Conservation (phyloP, 2,113 vertebrate genomes). For the Falcunculus frontatus region DNA sequence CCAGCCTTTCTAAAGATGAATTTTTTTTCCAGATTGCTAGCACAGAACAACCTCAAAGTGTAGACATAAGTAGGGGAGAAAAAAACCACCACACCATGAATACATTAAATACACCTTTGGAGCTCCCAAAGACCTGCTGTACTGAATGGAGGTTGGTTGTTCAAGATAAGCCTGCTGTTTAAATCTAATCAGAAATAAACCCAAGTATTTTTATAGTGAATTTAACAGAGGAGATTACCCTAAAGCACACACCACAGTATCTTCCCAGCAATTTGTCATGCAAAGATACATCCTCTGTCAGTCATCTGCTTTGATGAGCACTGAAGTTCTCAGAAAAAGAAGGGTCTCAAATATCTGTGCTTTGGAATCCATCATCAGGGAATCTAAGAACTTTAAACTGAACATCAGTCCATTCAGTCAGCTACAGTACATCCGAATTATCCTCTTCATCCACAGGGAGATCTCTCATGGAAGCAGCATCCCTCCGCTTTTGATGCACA, state of each 20-base stretch:
- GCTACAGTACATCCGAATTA: slow-evolving; percentile 77
- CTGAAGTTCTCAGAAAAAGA: slow-evolving; percentile 66
- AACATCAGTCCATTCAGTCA: slow-evolving; percentile 77
- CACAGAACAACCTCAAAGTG: neutral
- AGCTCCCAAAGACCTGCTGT: slow-evolving; percentile 26
- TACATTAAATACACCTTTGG: neutral
- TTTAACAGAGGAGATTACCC: slow-evolving; percentile 27
- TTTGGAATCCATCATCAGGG: slow-evolving; percentile 65
- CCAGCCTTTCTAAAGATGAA: neutral
- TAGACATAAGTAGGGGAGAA: neutral
- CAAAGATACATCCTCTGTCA: slow-evolving; percentile 39
- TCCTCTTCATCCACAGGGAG: slow-evolving; percentile 82
- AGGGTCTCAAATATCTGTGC: slow-evolving; percentile 49
- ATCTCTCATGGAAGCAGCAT: slow-evolving; percentile 75
- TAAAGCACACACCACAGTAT: neutral
- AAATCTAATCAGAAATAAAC: slow-evolving; percentile 44
- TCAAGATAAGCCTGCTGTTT: slow-evolving; percentile 40
- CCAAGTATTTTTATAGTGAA: neutral
- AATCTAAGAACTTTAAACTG: slow-evolving; percentile 67
- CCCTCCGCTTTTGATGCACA: slow-evolving; percentile 77
- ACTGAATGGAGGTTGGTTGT: slow-evolving; percentile 45
- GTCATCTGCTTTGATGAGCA: slow-evolving; percentile 49
- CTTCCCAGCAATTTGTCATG: slow-evolving; percentile 22
- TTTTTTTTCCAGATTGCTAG: slow-evolving; percentile 10
- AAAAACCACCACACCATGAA: neutral